Evolutionary conservation across 2,113 vertebrate genomes (phyloP), one percentile per base, ranked within the genome.

Genomic region (Verasper variegatus): DNA sequence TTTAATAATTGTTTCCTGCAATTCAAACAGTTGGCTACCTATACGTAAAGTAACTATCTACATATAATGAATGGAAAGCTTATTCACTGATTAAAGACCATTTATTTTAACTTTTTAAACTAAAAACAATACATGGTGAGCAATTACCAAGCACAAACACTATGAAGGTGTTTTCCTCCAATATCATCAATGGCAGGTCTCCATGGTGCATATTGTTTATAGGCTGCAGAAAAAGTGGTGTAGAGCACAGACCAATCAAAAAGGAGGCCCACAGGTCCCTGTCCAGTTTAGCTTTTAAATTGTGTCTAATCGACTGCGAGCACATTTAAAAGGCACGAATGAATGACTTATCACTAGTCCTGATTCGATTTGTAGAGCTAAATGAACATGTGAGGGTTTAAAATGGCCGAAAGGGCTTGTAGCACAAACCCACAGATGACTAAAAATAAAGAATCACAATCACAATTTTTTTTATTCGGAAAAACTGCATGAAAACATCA

Each of bases 351-450:
- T 86, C 69, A 72, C 62, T 54, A 10, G 20, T 37, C 13, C 59
- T 82, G 83, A 83, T 82, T 85, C 54, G 51, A 83, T 87, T 83
- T 83, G 69, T 73, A 3, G 59, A 68, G 26, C 55, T 57, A 70
- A 83, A 81, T 74, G 70, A 80, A 82, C 76, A 84, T 82, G 47
- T 68, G 62, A 60, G 18, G 57, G 74, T 72, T 79, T 68, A 0
- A 71, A 85, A 69, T 5, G 59, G 26, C 55, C 11, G 49, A 62
- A 64, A 57, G 56, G 42, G 42, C 55, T 65, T 15, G 31, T n/a
- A 40, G 52, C 66, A 42, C 55, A 61, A 42, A 64, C 15, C 20
- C 20, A 2, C 3, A 42, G 27, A 51, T 4, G 31, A 76, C 54
- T 8, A 23, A 17, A 2, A 1, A 49, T 15, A 56, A 37, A 21